Evolutionary conservation across 2,797 vertebrate species (phyloP).

Genomic region (Sebastes aleutianus): DNA sequence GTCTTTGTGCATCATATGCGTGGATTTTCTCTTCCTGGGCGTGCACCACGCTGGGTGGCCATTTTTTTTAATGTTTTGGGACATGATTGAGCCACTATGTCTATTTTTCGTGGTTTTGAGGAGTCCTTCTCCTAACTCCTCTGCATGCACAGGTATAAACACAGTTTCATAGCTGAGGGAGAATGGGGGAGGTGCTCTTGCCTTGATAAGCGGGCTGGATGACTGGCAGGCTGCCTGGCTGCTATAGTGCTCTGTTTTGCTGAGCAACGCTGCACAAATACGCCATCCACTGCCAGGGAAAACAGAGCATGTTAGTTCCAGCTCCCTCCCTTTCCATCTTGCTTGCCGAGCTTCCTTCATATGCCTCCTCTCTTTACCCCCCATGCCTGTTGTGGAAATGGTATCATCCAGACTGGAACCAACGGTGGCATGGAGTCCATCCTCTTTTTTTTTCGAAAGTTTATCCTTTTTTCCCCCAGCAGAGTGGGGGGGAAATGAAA

Average conservation of each 20-base stretch:
- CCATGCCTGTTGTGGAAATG: slow-evolving; percentile 29
- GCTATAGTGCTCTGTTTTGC: slow-evolving; percentile 43
- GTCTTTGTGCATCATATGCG: slow-evolving; percentile 3
- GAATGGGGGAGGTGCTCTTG: background rate
- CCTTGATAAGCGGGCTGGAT: slow-evolving; percentile 34
- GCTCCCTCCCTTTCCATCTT: slow-evolving; percentile 35
- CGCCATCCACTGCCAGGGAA: slow-evolving; percentile 41
- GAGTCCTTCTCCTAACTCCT: background rate
- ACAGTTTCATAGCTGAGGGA: background rate
- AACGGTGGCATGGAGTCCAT: slow-evolving; percentile 29
- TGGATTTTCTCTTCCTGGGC: background rate
- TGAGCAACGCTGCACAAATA: slow-evolving; percentile 48
- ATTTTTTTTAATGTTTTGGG: background rate
- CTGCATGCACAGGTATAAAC: slow-evolving; percentile 11
- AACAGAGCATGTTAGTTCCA: slow-evolving; percentile 47
- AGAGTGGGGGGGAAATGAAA: slow-evolving; percentile 55
- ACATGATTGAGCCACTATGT: background rate
- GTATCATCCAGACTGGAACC: slow-evolving; percentile 41
- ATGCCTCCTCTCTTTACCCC: slow-evolving; percentile 17
- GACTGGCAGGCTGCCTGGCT: slow-evolving; percentile 30
- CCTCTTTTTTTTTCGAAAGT: slow-evolving; percentile 9
- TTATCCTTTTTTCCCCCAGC: slow-evolving; percentile 26
- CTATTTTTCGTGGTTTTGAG: background rate
- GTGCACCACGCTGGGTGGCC: background rate
- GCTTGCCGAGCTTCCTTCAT: slow-evolving; percentile 13